phyloP scores from a whole-genome alignment of 2,797 vertebrate genomes.

The Diplodus sargus region DNA sequence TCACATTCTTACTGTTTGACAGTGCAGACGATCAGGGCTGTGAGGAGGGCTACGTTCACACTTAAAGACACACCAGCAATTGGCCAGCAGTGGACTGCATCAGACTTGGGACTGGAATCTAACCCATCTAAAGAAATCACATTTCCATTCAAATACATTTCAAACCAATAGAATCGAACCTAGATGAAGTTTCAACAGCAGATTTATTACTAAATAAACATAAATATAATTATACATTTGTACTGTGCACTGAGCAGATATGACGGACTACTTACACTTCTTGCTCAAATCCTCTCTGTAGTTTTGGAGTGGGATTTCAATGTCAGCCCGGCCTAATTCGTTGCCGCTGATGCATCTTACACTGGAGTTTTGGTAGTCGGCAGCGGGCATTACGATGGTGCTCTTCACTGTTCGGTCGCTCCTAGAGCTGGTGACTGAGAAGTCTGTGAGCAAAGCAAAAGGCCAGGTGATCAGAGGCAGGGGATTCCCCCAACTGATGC shows the following conservation, averaged over 20 bases:
- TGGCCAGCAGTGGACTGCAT: constrained; percentile 19
- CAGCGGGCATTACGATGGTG: constrained; percentile 21
- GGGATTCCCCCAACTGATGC: constrained; percentile 52
- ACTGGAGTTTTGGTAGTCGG: constrained; percentile 4
- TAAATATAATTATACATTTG: too few relatives aligned
- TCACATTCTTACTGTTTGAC: constrained; percentile 26
- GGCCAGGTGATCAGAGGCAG: constrained; percentile 35
- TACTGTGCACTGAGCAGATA: too few relatives aligned
- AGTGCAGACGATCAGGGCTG: constrained; percentile 22
- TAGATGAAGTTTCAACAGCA: not conserved
- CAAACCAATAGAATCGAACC: not conserved
- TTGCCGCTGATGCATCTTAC: constrained; percentile 43
- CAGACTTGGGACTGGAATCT: not conserved
- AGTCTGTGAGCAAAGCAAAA: constrained; percentile 13
- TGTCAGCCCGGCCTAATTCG: not conserved
- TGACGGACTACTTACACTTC: not conserved
- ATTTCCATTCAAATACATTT: not conserved
- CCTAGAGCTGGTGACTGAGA: constrained; percentile 14
- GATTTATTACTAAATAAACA: too few relatives aligned
- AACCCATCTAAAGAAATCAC: not conserved
- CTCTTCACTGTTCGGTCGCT: constrained; percentile 18
- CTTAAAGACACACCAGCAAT: constrained; percentile 31
- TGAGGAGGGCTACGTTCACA: constrained; percentile 44
- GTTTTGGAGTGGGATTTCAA: constrained; percentile 2
- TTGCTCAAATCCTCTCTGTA: not conserved